Evolutionary conservation across 2,888 invertebrate species (phyloP).

Genomic region (Byasa hedistus): DNA sequence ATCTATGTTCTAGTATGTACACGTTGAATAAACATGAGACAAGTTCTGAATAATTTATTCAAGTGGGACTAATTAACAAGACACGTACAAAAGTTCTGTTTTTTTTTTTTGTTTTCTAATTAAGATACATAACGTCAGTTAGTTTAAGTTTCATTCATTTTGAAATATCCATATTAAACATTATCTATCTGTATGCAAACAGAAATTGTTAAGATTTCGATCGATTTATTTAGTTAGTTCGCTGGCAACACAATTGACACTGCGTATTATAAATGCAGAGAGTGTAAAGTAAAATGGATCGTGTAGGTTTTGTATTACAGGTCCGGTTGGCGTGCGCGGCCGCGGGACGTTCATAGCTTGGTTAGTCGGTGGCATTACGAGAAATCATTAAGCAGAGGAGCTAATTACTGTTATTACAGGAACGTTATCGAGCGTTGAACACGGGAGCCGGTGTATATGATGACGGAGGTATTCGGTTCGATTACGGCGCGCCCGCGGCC

Average conservation of each 20-base stretch:
- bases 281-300: slow-evolving; percentile 16
- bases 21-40: neutral
- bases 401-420: slow-evolving; percentile 61
- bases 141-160: too few species aligned
- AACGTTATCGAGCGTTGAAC: slow-evolving; percentile 53
- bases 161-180: too few species aligned
- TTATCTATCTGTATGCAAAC: too few species aligned
- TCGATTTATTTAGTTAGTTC: too few species aligned
- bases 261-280: neutral
- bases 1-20: slow-evolving; percentile 3
- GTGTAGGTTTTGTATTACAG: slow-evolving; percentile 18
- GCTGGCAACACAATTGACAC: too few species aligned
- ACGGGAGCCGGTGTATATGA: slow-evolving; percentile 70
- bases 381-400: slow-evolving; percentile 52
- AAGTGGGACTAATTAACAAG: slow-evolving; percentile 4
- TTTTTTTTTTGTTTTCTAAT: too few species aligned
- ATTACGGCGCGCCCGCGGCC: slow-evolving; percentile 64
- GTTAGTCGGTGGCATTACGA: slow-evolving; percentile 44
- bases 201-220: too few species aligned
- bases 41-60: slow-evolving; percentile 1
- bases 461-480: slow-evolving; percentile 57
- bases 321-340: slow-evolving; percentile 16
- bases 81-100: neutral
- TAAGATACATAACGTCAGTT: too few species aligned
- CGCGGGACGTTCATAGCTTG: slow-evolving; percentile 22